A percentile compares a stretch with the other conserved stretches of the same genome.
Conservation (phyloP, 2,113 vertebrate species). For the Microcebus lehilahytsara region DNA sequence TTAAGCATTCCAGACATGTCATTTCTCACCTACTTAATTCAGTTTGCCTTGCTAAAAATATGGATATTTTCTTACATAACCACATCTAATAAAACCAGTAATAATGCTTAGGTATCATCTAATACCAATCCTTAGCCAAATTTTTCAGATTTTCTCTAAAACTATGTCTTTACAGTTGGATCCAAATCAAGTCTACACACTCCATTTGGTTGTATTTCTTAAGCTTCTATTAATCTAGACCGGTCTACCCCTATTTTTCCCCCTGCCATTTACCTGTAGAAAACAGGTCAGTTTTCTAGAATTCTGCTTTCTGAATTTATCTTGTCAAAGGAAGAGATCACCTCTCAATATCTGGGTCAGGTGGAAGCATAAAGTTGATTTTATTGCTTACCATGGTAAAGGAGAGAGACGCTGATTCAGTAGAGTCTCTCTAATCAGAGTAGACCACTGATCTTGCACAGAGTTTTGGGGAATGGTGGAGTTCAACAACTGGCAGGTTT, state of each 20-base stretch:
- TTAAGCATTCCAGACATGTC: neutral
- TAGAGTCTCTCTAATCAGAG: neutral
- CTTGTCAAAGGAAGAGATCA: neutral
- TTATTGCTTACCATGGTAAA: neutral
- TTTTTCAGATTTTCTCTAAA: slow-evolving; percentile 43
- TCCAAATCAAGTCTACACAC: neutral
- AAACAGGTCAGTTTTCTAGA: slow-evolving; percentile 2
- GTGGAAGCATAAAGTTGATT: neutral
- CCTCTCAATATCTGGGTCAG: neutral
- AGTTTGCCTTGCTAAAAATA: slow-evolving; percentile 27
- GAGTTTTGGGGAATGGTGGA: neutral
- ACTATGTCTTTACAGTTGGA: neutral
- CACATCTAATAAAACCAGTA: slow-evolving; percentile 1
- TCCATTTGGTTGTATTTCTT: slow-evolving; percentile 41
- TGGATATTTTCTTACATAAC: neutral
- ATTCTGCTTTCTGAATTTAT: slow-evolving; percentile 33
- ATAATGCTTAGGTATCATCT: neutral
- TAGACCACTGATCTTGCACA: slow-evolving; percentile 37
- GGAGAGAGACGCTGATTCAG: neutral
- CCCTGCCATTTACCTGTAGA: neutral
- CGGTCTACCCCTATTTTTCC: neutral
- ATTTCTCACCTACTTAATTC: slow-evolving; percentile 29
- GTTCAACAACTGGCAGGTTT: slow-evolving; percentile 36
- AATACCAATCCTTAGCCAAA: neutral
- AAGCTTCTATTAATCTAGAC: slow-evolving; percentile 13